A percentile compares a stretch with the other conserved stretches of the same genome.
Evolutionary conservation across 2,888 invertebrate species (phyloP).

Genomic region (Mylabris sibirica): DNA sequence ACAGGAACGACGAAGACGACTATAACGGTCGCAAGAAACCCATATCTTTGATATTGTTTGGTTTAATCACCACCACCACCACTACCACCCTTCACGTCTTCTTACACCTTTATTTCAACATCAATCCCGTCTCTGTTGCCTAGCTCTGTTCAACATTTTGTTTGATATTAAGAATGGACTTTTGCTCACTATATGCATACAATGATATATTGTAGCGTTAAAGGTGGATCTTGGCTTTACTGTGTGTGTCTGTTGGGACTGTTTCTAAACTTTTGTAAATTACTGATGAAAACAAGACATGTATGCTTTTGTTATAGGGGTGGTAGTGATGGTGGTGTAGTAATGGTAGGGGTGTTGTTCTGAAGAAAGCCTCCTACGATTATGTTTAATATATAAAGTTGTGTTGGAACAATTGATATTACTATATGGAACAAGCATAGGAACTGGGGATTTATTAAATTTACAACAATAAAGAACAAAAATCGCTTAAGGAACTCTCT

Average conservation of each 20-base stretch:
- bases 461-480: neutral
- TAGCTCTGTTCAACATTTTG: neutral
- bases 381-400: slow-evolving; percentile 30
- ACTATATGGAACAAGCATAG: slow-evolving; percentile 19
- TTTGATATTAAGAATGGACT: neutral
- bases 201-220: no score
- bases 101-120: neutral
- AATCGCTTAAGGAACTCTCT: neutral
- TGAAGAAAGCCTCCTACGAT: neutral
- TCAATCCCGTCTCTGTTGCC: neutral
- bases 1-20: slow-evolving; percentile 28
- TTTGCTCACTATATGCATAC: neutral
- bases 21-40: slow-evolving; percentile 51
- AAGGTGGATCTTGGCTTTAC: no score
- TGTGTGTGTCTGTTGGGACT: no score
- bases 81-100: no score
- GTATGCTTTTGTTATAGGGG: slow-evolving; percentile 39
- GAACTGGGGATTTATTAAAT: neutral
- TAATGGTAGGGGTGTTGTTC: slow-evolving; percentile 32
- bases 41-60: slow-evolving; percentile 58
- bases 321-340: no score
- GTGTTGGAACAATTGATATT: slow-evolving; percentile 43
- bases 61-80: slow-evolving; percentile 51
- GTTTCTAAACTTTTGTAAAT: neutral
- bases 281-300: slow-evolving; percentile 2